phyloP scores from a whole-genome alignment of 2,888 invertebrate genomes.

The Bombylius discolor region DNA sequence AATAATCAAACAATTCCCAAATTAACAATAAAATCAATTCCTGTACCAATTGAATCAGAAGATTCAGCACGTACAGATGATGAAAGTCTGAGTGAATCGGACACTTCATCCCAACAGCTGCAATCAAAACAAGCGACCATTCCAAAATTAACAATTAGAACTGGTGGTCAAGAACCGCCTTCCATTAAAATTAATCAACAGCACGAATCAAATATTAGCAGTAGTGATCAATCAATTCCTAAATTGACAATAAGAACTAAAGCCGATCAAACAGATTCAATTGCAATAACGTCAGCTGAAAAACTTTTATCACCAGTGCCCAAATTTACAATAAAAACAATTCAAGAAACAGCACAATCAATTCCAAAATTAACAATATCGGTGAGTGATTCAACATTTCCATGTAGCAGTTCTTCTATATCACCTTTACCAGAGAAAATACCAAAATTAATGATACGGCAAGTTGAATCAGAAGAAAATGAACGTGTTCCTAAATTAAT shows the following conservation, averaged over 20 bases:
- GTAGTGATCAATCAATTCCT: constrained; percentile 7
- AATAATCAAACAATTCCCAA: constrained; percentile 23
- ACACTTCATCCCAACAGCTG: constrained; percentile 23
- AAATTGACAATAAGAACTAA: constrained; percentile 14
- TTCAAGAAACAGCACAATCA: constrained; percentile 10
- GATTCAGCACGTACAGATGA: neutral
- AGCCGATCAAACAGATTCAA: constrained; percentile 3
- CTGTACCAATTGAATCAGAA: neutral
- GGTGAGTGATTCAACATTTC: constrained; percentile 25
- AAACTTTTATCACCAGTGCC: constrained; percentile 11
- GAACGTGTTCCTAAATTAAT: constrained; percentile 9
- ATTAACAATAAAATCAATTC: constrained; percentile 26
- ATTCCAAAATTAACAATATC: constrained; percentile 42
- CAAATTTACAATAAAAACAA: constrained; percentile 18
- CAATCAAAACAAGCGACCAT: constrained; percentile 24
- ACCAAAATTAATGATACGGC: constrained; percentile 28
- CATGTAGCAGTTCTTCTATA: neutral
- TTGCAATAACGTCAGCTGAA: neutral
- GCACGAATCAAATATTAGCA: neutral
- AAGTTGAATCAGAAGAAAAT: constrained; percentile 7
- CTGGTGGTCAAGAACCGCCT: constrained; percentile 15
- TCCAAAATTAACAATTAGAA: constrained; percentile 36
- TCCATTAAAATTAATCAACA: constrained; percentile 2
- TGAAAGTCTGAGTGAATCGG: constrained; percentile 9
- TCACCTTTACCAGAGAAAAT: constrained; percentile 21